phyloP scores from a whole-genome alignment of 2,797 vertebrate genomes.

The Sarcophilus harrisii region DNA sequence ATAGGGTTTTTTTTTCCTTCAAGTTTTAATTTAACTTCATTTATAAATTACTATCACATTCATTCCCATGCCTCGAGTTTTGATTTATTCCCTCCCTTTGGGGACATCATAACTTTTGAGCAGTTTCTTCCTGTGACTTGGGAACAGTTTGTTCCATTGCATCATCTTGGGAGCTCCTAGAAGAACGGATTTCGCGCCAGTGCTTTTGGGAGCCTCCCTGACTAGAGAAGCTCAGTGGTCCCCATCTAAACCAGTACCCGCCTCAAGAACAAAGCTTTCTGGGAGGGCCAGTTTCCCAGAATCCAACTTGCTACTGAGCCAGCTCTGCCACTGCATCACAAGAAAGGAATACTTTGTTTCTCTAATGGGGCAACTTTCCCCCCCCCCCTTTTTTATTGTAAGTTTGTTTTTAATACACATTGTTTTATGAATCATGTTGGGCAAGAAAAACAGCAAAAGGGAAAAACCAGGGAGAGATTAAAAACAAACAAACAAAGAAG shows the following conservation, averaged over 20 bases:
- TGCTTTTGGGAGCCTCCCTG: not conserved
- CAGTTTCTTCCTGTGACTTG: not conserved
- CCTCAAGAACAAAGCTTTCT: not conserved
- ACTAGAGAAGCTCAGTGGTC: no score
- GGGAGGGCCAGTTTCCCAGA: not conserved
- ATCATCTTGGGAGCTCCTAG: not conserved
- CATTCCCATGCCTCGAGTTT: not conserved
- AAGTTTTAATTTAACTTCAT: not conserved
- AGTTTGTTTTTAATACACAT: no score
- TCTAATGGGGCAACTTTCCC: not conserved
- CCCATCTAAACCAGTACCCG: not conserved
- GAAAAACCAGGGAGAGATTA: no score
- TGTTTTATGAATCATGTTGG: no score
- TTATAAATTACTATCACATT: not conserved
- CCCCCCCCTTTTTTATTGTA: no score
- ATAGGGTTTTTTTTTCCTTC: not conserved
- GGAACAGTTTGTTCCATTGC: not conserved
- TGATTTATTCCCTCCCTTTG: not conserved
- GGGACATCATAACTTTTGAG: not conserved
- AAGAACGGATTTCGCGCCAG: not conserved
- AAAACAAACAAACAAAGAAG: no score
- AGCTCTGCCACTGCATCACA: not conserved
- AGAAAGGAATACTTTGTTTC: not conserved
- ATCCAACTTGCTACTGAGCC: not conserved
- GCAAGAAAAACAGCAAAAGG: no score